Evolutionary conservation across 2,797 vertebrate species (phyloP).

Genomic region (Pantherophis vulpinus): DNA sequence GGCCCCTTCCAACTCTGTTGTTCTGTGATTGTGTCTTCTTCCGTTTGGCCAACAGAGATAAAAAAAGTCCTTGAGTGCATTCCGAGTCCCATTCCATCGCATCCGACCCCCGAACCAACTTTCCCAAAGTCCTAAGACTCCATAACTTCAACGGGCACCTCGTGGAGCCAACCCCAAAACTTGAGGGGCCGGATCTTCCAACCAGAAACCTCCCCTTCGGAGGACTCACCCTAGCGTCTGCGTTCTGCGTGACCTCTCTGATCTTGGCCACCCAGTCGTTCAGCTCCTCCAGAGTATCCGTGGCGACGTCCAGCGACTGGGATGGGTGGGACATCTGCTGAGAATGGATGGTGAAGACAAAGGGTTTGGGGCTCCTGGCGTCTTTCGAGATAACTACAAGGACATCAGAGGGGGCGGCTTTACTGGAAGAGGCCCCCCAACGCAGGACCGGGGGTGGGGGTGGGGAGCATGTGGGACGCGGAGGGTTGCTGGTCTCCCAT

Average conservation of each 20-base stretch:
- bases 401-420: constrained; percentile 77
- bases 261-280: constrained; percentile 95
- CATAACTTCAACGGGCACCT: not conserved
- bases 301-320: constrained; percentile 83
- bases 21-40: not conserved
- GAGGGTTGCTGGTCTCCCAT: constrained; percentile 19
- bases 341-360: constrained; percentile 89
- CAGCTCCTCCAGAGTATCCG: constrained; percentile 86
- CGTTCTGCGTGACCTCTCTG: constrained; percentile 89
- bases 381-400: constrained; percentile 75
- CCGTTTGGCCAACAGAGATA: not conserved
- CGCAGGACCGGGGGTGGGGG: constrained; percentile 23
- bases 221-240: constrained; percentile 87
- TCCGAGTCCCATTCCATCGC: not conserved
- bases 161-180: not conserved
- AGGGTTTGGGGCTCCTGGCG: constrained; percentile 88
- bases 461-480: constrained; percentile 29
- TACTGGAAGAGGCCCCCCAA: constrained; percentile 50
- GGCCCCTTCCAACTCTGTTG: too few species aligned
- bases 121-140: not conserved
- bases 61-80: not conserved
- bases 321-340: constrained; percentile 75
- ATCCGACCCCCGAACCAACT: not conserved
- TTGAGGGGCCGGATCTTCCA: too few species aligned
- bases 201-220: rapidly evolving